Base-by-base conservation (phyloP, 2,888 invertebrate genomes). In the Nebria brevicollis region DNA sequence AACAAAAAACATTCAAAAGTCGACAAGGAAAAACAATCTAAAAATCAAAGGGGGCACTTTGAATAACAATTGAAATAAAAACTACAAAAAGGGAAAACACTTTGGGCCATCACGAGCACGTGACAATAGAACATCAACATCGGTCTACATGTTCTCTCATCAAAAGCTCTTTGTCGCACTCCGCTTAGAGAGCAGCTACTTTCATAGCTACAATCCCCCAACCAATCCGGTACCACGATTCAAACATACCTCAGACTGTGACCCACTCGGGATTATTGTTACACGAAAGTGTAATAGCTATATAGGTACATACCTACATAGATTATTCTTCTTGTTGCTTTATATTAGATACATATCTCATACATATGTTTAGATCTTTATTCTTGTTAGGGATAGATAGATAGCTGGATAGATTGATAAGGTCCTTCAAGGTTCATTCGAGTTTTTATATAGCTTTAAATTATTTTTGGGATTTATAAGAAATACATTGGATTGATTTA, bases 51-150 rank as follows among this genome's bases (percentile, higher is more conserved):
- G 54, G 54, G 54, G 11, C 54, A 54, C 54, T 54, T 13, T 54
- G 54, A 54, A 54, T 54, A 54, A 54, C 54, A 54, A 54, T 54
- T 54, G 54, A 54, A 11, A 54, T 8, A 54, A 54, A 54, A 54
- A 54, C 11, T 11, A 54, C 2, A 54, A 6, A 13, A 54, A 11
- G 54, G 54, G 54, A 13, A 8, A 8, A 8, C 54, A 54, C 54
- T 54, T 54, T 54, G 54, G 54, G 54, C 43, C 64, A 34, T 72
- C 73, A 73, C 43, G 74, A 79, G 79, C 79, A 74, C 79, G 79
- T 79, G 79, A 79, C 79, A 79, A 79, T 68, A 43, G 79, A 79
- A 66, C 79, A 79, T 79, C 79, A 79, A 79, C 79, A 79, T 73
- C 70, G 42, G 54, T 25, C 74, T 74, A 74, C 66, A 75, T 79